phyloP scores from a whole-genome alignment of 2,113 vertebrate species.

The Poeciliopsis turrubarensis region DNA sequence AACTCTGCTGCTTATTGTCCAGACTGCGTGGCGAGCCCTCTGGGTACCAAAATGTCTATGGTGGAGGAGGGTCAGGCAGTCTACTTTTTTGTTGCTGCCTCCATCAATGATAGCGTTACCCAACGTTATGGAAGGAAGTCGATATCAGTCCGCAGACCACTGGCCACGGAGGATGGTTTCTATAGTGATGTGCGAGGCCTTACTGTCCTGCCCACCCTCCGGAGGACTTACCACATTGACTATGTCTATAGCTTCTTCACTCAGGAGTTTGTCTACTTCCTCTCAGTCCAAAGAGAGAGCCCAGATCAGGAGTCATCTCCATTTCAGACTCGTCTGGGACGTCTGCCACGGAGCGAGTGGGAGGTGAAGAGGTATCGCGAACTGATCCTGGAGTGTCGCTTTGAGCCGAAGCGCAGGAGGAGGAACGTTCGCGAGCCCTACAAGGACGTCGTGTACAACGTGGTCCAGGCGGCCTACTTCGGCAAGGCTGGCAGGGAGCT shows the following conservation, averaged over 20 bases:
- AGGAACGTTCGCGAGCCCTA: constrained; percentile 74
- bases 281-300: constrained; percentile 86
- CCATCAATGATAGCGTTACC: constrained; percentile 82
- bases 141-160: constrained; percentile 86
- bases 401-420: constrained; percentile 85
- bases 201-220: constrained; percentile 83
- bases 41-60: constrained; percentile 88
- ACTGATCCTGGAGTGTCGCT: constrained; percentile 88
- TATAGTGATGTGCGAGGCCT: constrained; percentile 77
- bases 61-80: constrained; percentile 82
- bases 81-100: constrained; percentile 89
- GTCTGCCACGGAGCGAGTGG: constrained; percentile 80
- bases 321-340: constrained; percentile 86
- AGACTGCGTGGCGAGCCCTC: constrained; percentile 90
- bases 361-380: constrained; percentile 88
- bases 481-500: constrained; percentile 82
- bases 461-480: constrained; percentile 88
- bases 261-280: constrained; percentile 87
- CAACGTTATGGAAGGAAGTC: constrained; percentile 86
- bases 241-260: constrained; percentile 89
- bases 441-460: constrained; percentile 81
- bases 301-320: constrained; percentile 38
- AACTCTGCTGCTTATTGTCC: constrained; percentile 84
- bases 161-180: constrained; percentile 87
- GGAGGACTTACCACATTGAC: constrained; percentile 82